Base-by-base conservation (phyloP, 2,113 vertebrate species). In the Bombycilla garrulus region DNA sequence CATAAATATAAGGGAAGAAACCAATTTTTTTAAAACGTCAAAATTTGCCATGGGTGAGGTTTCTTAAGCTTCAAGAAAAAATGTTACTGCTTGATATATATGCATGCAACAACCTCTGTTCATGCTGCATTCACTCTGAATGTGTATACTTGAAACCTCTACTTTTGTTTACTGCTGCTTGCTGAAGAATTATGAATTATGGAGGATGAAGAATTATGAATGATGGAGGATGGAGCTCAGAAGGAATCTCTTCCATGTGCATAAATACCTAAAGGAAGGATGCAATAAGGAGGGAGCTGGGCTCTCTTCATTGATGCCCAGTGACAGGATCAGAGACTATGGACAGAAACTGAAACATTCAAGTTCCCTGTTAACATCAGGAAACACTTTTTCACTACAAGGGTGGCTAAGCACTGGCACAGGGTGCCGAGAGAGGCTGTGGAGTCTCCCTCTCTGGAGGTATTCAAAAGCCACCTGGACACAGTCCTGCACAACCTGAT, bases 1-100 rank as follows among this genome's bases (percentile, higher is more conserved):
- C 79, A 83, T 67, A 94, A 93, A 94, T 77, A 44, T 35, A 70
- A 84, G 45, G 69, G 54, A 48, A 56, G 28, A 95, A 90, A 90
- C 23, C 72, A 83, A 44, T 48, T 31, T 69, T 42, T 62, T 15
- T 11, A 9, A 4, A 9, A 51, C 72, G n/a, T 82, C 53, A 36
- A 38, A 54, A 23, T 31, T 12, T 81, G 18, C n/a, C 69, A 18
- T 38, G 11, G 21, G 5, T 0, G 0, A 69, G 15, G 6, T 90
- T 76, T 96, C 72, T 95, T 81, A 51, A 81, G 12, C 56, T 91
- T 93, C 38, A 48, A 77, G 76, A 69, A 9, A 48, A 65, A 94
- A 89, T 60, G 70, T 84, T 91, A 85, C 76, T 90, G 40, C 72
- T 82, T 95, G 47, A 44, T 91, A 84, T 38, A 64, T 84, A 76